Conservation (phyloP, 1,140 invertebrate species). For the Papilio dardanus region DNA sequence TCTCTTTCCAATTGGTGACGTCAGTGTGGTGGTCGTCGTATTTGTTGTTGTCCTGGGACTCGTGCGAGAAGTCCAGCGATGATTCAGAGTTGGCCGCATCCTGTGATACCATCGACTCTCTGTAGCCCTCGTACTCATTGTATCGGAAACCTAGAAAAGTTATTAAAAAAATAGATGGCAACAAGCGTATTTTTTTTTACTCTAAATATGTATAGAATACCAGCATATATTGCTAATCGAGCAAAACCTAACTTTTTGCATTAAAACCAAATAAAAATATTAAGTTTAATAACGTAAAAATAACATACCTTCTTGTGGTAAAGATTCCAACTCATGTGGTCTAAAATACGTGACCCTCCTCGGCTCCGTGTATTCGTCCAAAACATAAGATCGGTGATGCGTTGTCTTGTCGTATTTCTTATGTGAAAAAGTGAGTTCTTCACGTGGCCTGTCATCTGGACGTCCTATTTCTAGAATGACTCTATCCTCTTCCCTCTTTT, state of each 20-base stretch:
- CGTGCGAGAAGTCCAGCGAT: slow-evolving; percentile 68
- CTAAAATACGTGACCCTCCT: slow-evolving; percentile 64
- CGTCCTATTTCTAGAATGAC: slow-evolving; percentile 79
- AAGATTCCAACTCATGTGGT: slow-evolving; percentile 63
- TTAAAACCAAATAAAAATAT: neutral
- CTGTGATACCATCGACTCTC: slow-evolving; percentile 50
- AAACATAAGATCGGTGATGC: slow-evolving; percentile 74
- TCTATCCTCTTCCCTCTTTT: slow-evolving; percentile 66
- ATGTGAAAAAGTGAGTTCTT: slow-evolving; percentile 77
- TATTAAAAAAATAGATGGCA: slow-evolving; percentile 24
- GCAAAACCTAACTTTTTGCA: neutral
- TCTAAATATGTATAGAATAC: too few relatives aligned
- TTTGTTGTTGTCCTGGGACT: slow-evolving; percentile 61
- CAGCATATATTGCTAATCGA: too few relatives aligned
- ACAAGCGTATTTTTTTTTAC: too few relatives aligned
- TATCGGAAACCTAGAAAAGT: slow-evolving; percentile 57
- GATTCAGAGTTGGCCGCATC: slow-evolving; percentile 68
- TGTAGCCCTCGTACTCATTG: slow-evolving; percentile 65
- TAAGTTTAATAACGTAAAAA: neutral
- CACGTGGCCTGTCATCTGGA: slow-evolving; percentile 70
- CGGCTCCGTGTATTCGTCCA: slow-evolving; percentile 71
- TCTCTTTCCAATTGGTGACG: slow-evolving; percentile 81
- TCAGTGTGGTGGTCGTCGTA: slow-evolving; percentile 71
- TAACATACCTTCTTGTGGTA: slow-evolving; percentile 59
- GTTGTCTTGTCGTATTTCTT: slow-evolving; percentile 82